Evolutionary conservation across 2,888 invertebrate species (phyloP).

Genomic region (Tipula unca): DNA sequence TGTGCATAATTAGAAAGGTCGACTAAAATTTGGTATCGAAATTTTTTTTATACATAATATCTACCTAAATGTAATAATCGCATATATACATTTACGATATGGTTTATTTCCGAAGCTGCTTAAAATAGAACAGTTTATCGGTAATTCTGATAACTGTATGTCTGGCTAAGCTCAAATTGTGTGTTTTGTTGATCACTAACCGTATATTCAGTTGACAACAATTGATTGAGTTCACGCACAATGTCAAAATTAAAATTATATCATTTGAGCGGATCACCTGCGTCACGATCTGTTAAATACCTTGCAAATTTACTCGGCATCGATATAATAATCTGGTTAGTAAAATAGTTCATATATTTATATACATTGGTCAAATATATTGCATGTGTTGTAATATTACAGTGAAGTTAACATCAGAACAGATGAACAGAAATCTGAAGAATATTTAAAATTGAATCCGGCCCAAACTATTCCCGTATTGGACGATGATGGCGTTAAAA

Average conservation of each 20-base stretch:
- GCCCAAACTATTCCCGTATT: slow-evolving; percentile 45
- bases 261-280: background rate
- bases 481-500: slow-evolving; percentile 41
- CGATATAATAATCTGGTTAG: slow-evolving; percentile 18
- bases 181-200: too few species aligned
- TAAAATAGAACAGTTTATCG: too few species aligned
- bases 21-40: too few species aligned
- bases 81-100: too few species aligned
- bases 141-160: too few species aligned
- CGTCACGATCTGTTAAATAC: background rate
- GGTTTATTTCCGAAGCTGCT: too few species aligned
- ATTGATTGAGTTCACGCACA: background rate
- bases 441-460: slow-evolving; percentile 41
- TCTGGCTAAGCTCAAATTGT: too few species aligned
- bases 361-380: too few species aligned
- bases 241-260: background rate
- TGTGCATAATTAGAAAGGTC: too few species aligned
- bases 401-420: background rate
- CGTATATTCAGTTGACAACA: background rate
- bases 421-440: background rate
- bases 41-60: too few species aligned
- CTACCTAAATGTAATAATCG: too few species aligned
- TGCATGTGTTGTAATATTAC: too few species aligned
- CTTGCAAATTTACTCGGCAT: background rate
- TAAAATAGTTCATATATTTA: background rate